phyloP scores from a whole-genome alignment of 2,888 invertebrate genomes.

The Pardosa pseudoannulata region DNA sequence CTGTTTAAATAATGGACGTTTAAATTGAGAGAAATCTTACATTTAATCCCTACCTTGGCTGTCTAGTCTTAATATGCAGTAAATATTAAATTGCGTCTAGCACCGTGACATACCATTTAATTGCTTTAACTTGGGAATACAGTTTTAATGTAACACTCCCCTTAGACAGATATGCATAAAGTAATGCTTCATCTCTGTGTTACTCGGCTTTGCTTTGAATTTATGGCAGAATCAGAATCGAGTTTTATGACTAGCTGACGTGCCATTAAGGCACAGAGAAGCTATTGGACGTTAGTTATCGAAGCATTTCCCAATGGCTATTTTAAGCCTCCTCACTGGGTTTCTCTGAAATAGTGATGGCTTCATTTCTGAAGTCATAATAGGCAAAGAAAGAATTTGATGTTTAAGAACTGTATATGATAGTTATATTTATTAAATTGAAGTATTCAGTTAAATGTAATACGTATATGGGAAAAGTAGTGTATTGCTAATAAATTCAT shows the following conservation, averaged over 20 bases:
- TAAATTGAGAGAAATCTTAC: conserved; percentile 62
- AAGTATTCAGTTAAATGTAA: no score
- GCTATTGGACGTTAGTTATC: conserved; percentile 18
- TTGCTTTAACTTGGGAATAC: conserved; percentile 24
- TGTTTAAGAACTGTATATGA: no score
- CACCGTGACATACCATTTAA: conserved; percentile 49
- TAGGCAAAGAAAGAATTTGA: not conserved
- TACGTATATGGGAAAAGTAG: no score
- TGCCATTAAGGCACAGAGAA: conserved; percentile 37
- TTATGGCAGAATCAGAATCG: conserved; percentile 60
- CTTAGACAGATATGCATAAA: not conserved
- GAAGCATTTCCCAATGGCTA: conserved; percentile 14
- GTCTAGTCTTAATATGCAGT: conserved; percentile 29
- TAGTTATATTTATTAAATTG: no score
- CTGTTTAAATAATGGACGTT: no score
- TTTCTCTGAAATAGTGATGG: not conserved
- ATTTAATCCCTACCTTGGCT: conserved; percentile 38
- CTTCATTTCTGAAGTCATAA: not conserved
- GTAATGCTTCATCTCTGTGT: conserved; percentile 18
- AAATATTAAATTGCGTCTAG: conserved; percentile 64
- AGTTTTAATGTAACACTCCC: conserved; percentile 43
- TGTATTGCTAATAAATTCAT: no score
- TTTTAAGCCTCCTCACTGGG: not conserved
- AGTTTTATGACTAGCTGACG: conserved; percentile 62
- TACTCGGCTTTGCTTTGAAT: conserved; percentile 35